Conservation (phyloP, 2,888 invertebrate species). For the Sinotaia quadrata region DNA sequence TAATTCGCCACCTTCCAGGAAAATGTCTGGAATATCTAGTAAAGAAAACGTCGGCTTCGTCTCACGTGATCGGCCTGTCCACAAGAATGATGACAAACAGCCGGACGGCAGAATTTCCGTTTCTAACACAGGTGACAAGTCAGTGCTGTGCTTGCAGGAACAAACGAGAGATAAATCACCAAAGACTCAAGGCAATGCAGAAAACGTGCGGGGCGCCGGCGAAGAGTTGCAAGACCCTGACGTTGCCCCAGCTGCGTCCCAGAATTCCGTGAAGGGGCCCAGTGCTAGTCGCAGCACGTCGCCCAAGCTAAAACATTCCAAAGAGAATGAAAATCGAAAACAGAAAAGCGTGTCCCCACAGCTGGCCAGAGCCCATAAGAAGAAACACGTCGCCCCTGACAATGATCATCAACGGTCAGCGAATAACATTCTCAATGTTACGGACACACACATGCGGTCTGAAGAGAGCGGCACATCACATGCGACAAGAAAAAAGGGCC, state of each 20-base stretch:
- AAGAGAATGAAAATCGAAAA: slow-evolving; percentile 24
- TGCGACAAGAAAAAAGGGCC: not conserved
- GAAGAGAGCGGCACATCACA: not conserved
- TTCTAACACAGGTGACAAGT: not conserved
- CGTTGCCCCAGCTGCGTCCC: not conserved
- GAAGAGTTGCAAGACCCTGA: not conserved
- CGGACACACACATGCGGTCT: not conserved
- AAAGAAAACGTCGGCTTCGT: not conserved
- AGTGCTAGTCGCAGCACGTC: slow-evolving; percentile 10
- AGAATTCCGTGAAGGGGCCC: no score
- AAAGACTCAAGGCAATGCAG: no score
- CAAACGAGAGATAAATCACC: no score
- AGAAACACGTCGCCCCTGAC: no score
- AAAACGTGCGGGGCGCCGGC: not conserved
- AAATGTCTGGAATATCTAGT: not conserved
- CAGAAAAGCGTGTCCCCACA: slow-evolving; percentile 22
- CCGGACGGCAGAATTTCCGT: not conserved
- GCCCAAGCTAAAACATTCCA: slow-evolving; percentile 25
- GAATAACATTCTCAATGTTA: not conserved
- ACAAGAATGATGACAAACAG: not conserved
- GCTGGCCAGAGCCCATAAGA: no score
- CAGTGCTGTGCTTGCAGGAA: no score
- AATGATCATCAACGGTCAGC: not conserved
- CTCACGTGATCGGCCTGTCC: not conserved
- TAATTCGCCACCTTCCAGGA: not conserved